Evolutionary conservation across 2,113 vertebrate species (phyloP).

Genomic region (Mandrillus leucophaeus): DNA sequence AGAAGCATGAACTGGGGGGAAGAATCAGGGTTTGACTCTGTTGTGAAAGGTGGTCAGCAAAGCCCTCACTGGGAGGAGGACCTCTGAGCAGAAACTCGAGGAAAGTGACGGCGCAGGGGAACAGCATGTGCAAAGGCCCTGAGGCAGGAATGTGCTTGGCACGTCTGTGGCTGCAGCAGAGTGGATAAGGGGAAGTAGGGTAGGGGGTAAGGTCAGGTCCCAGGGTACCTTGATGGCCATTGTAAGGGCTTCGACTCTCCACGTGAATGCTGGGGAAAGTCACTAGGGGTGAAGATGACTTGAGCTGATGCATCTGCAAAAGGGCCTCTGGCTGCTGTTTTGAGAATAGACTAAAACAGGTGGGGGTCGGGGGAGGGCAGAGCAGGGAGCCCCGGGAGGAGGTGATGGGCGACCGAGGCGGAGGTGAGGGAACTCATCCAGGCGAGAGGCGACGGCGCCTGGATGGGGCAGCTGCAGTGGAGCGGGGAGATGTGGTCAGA

Average conservation of each 20-base stretch:
- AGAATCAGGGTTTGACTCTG: background rate
- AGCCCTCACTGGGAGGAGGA: background rate
- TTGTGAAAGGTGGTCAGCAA: background rate
- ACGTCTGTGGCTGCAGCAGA: background rate
- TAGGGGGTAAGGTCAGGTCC: background rate
- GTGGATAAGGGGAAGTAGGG: background rate
- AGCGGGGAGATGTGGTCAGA: background rate
- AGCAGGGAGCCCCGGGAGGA: background rate
- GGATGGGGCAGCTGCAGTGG: accelerated
- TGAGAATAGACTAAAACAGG: background rate
- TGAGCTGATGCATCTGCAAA: background rate
- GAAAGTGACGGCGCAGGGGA: background rate
- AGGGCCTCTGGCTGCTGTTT: background rate
- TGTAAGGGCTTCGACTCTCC: background rate
- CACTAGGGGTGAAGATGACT: background rate
- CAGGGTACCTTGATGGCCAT: accelerated
- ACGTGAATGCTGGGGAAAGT: no score
- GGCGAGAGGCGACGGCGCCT: accelerated
- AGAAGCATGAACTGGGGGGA: background rate
- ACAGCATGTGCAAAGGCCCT: background rate
- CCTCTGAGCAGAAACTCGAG: background rate
- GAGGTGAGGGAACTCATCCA: no score
- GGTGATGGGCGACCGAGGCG: no score
- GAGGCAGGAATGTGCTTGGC: background rate
- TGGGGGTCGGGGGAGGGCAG: background rate